Evolutionary conservation across 2,113 vertebrate genomes (phyloP), one percentile per base, ranked within the genome.

Genomic region (Prionailurus bengalensis): DNA sequence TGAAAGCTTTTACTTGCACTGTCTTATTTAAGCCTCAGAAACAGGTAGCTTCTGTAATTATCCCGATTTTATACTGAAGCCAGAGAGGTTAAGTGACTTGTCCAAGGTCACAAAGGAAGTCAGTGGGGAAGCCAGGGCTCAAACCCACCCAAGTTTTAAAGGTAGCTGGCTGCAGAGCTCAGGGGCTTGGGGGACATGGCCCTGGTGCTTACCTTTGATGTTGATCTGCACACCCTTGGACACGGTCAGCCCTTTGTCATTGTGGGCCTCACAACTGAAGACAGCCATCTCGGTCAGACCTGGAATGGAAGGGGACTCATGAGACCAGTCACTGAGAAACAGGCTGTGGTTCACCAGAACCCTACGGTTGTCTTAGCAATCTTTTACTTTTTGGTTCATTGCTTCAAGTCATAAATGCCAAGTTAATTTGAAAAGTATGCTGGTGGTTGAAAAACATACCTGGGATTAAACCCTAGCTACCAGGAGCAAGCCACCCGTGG

Each of bases 231-330:
- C 99, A 0, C 99, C 99, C 91, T 97, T 99, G 95, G 99, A 99
- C 0, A 99, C 99, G 0, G 99, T 98, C 95, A 99, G 98, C 7
- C 99, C 99, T 97, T 99, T 99, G 0, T 78, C 73, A 85, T 99
- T 99, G 98, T 99, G 98, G 45, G 99, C 99, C 97, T 99, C 99
- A 21, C 99, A 99, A 95, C 99, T 99, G 98, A 99, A 99, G 93
- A 98, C 97, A 0, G 99, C 99, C 0, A 97, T 81, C 94, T 99
- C 98, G 0, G 98, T 97, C 84, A 99, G 98, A 98, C 99, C 99
- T 99, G 96, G 4, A 29, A 0, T 2, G 31, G 91, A 88, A 96
- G 86, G 97, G 58, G 36, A 79, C 5, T 8, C 0, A 0, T 88
- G 85, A 94, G 39, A 58, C n/a, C 33, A 27, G 36, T 5, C 1